phyloP scores from a whole-genome alignment of 92 coral and sea anemone species.

The Porites divaricata region DNA sequence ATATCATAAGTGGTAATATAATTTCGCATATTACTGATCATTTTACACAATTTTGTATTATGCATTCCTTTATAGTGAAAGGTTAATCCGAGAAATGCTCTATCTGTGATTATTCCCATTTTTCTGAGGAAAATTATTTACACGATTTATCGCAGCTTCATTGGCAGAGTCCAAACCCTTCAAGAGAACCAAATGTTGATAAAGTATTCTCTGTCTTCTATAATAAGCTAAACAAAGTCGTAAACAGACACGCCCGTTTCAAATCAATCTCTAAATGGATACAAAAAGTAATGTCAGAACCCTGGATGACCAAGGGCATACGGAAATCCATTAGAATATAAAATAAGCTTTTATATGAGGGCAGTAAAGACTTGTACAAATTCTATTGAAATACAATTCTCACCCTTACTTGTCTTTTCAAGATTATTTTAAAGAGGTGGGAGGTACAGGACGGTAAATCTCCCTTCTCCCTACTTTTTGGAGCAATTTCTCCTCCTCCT shows the following conservation, averaged over 20 bases:
- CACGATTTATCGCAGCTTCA: not conserved
- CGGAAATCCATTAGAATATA: slow-evolving; percentile 30
- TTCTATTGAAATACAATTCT: slow-evolving; percentile 41
- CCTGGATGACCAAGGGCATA: slow-evolving; percentile 53
- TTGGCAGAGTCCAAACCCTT: no score
- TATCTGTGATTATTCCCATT: no score
- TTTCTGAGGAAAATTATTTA: not conserved
- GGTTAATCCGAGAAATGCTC: no score
- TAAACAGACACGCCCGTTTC: slow-evolving; percentile 50
- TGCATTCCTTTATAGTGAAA: no score
- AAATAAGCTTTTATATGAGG: slow-evolving; percentile 32
- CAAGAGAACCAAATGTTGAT: slow-evolving; percentile 27
- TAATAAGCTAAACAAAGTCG: slow-evolving; percentile 30
- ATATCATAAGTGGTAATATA: not conserved
- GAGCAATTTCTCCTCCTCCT: no score
- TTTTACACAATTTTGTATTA: no score
- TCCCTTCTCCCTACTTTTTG: no score
- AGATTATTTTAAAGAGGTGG: no score
- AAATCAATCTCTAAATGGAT: slow-evolving; percentile 27
- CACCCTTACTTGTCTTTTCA: no score
- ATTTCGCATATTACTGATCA: no score
- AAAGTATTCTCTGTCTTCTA: slow-evolving; percentile 29
- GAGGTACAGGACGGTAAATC: no score
- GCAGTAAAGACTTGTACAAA: slow-evolving; percentile 39
- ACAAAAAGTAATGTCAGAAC: slow-evolving; percentile 49